Evolutionary conservation across 1,140 invertebrate genomes (phyloP), one percentile per base, ranked within the genome.

Genomic region (Drosophila azteca): DNA sequence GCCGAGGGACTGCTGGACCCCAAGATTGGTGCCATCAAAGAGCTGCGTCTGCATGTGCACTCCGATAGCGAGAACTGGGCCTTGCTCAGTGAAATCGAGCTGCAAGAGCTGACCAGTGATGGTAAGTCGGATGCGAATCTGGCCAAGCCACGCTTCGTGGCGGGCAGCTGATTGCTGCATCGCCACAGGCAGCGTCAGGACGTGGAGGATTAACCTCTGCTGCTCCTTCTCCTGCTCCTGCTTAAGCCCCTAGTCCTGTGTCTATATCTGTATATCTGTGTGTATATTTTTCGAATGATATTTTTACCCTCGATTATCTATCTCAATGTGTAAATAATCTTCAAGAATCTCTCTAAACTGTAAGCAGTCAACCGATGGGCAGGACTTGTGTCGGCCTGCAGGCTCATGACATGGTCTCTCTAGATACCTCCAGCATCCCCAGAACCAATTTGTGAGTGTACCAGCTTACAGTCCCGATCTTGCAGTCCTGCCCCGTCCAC

Each of bases 41-140:
- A 94, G 52, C 90, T 98, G 67, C 94, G 97, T 50, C 92, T 98
- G 22, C 94, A 94, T 58, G 95, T 98, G 35, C 95, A 96, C 66
- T 94, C 94, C 71, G 95, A 97, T 81, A 97, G 96, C 91, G 95
- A 96, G 64, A 96, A 96, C 91, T 98, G 97, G 97, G 96, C 96
- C 1, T 96, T 98, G 77, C 93, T 98, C 15, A 98, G 96, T 88
- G 97, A 98, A 94, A 91, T 91, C 44, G 90, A 91, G 41, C 67
- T 91, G 95, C 97, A 93, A 93, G 92, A 92, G n/a, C 55, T 67
- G 51, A 70, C 69, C 24, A 87, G 60, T 39, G 88, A 57, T 44
- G 72, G 61, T 48, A 80, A 73, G 43, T 69, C 69, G 20, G 79
- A 81, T 15, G 57, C 29, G 11, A 87, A 77, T 76, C 59, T 57